phyloP scores from a whole-genome alignment of 2,113 vertebrate genomes.

The Pristiophorus japonicus region DNA sequence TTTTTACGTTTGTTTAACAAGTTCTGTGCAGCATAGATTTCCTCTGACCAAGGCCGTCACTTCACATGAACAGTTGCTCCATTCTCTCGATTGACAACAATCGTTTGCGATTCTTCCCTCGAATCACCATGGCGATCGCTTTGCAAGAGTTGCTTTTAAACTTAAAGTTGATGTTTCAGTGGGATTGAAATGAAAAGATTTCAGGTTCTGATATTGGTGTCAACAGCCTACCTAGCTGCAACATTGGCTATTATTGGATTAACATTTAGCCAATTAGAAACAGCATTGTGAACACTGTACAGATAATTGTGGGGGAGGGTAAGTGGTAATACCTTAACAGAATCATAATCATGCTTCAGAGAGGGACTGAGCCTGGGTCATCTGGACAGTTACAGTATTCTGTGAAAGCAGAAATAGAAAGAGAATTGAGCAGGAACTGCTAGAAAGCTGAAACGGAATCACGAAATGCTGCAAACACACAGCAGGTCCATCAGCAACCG shows the following conservation, averaged over 20 bases:
- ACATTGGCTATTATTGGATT: slow-evolving; percentile 28
- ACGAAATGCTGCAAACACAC: neutral
- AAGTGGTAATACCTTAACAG: neutral
- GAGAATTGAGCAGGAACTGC: neutral
- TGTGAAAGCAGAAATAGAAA: neutral
- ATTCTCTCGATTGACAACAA: slow-evolving; percentile 30
- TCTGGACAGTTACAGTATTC: neutral
- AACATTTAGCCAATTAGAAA: slow-evolving; percentile 3
- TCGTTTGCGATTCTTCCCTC: slow-evolving; percentile 12
- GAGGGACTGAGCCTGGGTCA: neutral
- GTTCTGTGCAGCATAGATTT: slow-evolving; percentile 33
- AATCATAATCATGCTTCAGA: slow-evolving; percentile 24
- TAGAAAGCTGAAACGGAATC: neutral
- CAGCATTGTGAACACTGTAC: slow-evolving; percentile 16
- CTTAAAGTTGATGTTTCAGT: slow-evolving; percentile 14
- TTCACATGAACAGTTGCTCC: slow-evolving; percentile 26
- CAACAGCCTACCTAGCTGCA: slow-evolving; percentile 4
- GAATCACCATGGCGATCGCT: slow-evolving; percentile 5
- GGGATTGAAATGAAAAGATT: slow-evolving; percentile 4
- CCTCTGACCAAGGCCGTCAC: neutral
- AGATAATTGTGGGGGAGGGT: slow-evolving; percentile 20
- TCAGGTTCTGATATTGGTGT: slow-evolving; percentile 10
- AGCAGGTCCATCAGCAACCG: neutral
- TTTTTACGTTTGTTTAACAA: neutral
- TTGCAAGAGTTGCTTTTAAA: slow-evolving; percentile 32